phyloP scores from a whole-genome alignment of 2,888 invertebrate species.

The Oxytorus armatus region DNA sequence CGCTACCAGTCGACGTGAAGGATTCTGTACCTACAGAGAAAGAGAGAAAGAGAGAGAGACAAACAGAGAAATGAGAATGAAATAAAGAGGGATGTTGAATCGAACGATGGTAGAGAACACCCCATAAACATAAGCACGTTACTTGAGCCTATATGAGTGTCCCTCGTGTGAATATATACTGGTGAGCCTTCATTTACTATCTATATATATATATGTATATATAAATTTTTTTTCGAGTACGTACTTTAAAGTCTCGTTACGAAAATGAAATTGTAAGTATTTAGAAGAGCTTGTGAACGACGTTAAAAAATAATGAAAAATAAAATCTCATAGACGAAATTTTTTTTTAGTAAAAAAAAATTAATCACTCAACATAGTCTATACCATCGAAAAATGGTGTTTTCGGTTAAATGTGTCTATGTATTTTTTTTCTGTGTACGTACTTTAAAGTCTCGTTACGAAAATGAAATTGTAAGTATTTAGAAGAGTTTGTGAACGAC shows the following conservation, averaged over 20 bases:
- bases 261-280: background rate
- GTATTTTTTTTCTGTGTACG: slow-evolving; percentile 3
- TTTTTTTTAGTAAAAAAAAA: too few relatives aligned
- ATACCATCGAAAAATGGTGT: too few relatives aligned
- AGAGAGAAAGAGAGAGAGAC: slow-evolving; percentile 14
- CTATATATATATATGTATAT: background rate
- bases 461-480: background rate
- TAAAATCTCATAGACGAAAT: too few relatives aligned
- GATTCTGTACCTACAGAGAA: slow-evolving; percentile 34
- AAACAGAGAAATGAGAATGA: slow-evolving; percentile 12
- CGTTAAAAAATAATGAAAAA: too few relatives aligned
- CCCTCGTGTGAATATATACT: slow-evolving; percentile 75
- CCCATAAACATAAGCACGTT: slow-evolving; percentile 67
- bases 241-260: slow-evolving; percentile 29
- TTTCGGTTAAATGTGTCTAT: too few relatives aligned
- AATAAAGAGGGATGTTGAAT: slow-evolving; percentile 44
- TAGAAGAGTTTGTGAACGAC: too few relatives aligned
- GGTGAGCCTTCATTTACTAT: slow-evolving; percentile 1
- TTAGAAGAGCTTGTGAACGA: too few relatives aligned
- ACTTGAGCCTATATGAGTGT: slow-evolving; percentile 71
- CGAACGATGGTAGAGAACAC: slow-evolving; percentile 57
- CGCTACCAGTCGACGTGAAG: slow-evolving; percentile 78
- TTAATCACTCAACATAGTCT: too few relatives aligned
- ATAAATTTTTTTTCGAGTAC: slow-evolving; percentile 6
- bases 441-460: slow-evolving; percentile 30